Percentiles rank a stretch among this genome's conserved stretches.
Evolutionary conservation across 2,888 invertebrate species (phyloP).

Genomic region (Autographa gamma): DNA sequence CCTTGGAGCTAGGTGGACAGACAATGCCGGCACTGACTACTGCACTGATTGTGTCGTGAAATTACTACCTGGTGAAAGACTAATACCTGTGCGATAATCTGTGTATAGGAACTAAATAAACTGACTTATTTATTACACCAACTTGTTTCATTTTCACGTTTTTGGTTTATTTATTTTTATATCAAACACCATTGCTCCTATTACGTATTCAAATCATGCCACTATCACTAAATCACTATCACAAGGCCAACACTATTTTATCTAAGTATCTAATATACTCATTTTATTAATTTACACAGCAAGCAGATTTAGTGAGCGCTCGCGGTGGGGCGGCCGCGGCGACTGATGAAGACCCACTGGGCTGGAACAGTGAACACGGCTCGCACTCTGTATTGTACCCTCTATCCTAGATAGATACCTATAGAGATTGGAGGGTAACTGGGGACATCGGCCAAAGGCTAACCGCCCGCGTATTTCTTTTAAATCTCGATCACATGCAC

Average conservation of each 20-base stretch:
- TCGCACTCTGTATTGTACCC: conserved; percentile 65
- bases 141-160: conserved; percentile 10
- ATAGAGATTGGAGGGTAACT: conserved; percentile 59
- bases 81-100: conserved; percentile 77
- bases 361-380: conserved; percentile 85
- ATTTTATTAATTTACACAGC: conserved; percentile 54
- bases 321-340: conserved; percentile 72
- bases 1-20: conserved; percentile 84
- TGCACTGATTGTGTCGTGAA: conserved; percentile 85
- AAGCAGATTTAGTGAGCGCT: conserved; percentile 64
- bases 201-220: conserved; percentile 48
- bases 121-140: conserved; percentile 22
- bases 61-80: conserved; percentile 76
- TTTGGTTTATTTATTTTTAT: conserved; percentile 11
- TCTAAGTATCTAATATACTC: conserved; percentile 54
- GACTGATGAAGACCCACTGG: conserved; percentile 81
- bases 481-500: conserved; percentile 59
- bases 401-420: conserved; percentile 61
- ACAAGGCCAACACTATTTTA: conserved; percentile 44
- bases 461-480: conserved; percentile 45
- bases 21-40: conserved; percentile 84
- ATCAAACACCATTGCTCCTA: conserved; percentile 19
- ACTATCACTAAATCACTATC: conserved; percentile 45
- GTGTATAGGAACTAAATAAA: conserved; percentile 47
- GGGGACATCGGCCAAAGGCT: conserved; percentile 48